A percentile compares a stretch with the other conserved stretches of the same genome.
These are phyloP conservation scores for Xerus rutilus DNA, from an alignment of 2,797 vertebrate species.

Conservation along the genomic window DNA sequence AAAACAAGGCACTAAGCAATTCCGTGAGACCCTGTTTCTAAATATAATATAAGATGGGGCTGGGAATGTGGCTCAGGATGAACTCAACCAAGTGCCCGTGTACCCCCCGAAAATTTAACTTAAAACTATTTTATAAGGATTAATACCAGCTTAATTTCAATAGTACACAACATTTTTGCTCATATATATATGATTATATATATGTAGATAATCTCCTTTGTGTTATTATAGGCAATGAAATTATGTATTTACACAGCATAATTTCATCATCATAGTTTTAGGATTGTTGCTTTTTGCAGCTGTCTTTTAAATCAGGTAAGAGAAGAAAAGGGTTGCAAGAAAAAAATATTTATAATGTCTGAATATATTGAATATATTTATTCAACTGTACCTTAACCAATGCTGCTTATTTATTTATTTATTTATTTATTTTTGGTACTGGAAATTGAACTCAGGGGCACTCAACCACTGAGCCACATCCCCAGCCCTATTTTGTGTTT, in stretches of 20 bases:
- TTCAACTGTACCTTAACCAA: background rate
- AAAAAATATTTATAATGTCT: background rate
- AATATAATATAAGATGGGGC: too few relatives aligned
- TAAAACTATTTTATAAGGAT: background rate
- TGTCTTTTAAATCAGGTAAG: conserved; percentile 6
- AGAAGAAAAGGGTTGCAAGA: background rate
- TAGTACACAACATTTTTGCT: background rate
- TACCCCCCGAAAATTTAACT: background rate
- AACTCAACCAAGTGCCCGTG: too few relatives aligned
- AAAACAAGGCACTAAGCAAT: too few relatives aligned
- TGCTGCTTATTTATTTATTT: conserved; percentile 25
- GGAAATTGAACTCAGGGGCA: too few relatives aligned
- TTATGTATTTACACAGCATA: background rate
- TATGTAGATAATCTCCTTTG: background rate
- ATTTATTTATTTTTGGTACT: too few relatives aligned
- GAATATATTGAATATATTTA: background rate
- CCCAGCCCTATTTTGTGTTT: too few relatives aligned
- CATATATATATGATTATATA: background rate
- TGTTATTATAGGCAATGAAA: background rate
- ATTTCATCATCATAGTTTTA: background rate
- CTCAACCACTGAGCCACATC: too few relatives aligned
- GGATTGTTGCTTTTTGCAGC: background rate
- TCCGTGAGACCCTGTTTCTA: too few relatives aligned
- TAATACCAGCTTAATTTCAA: background rate
- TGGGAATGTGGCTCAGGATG: too few relatives aligned